A percentile compares a stretch with the other conserved stretches of the same genome.
Conservation (phyloP, 2,113 vertebrate genomes). For the Clarias batrachus region DNA sequence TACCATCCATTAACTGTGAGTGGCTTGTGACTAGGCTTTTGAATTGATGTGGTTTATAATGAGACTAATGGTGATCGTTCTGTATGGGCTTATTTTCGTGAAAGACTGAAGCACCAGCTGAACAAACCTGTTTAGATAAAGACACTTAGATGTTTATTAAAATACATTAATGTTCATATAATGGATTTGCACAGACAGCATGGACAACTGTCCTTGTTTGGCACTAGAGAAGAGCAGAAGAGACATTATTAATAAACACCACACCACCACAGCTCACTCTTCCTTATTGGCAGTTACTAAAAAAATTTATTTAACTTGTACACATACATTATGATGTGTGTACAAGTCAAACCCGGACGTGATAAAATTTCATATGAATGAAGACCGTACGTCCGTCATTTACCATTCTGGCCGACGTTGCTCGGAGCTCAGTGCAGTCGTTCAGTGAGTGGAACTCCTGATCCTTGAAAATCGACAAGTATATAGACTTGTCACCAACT, state of each 20-base stretch:
- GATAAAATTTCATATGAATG: too few species aligned
- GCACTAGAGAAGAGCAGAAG: constrained; percentile 1
- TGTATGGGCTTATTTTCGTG: background rate
- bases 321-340: too few species aligned
- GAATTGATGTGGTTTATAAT: background rate
- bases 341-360: too few species aligned
- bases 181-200: background rate
- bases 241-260: background rate
- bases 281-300: background rate
- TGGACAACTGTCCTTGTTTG: background rate
- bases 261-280: background rate
- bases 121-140: background rate
- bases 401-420: too few species aligned
- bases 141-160: background rate
- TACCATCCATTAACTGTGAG: background rate
- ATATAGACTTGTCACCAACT: too few species aligned
- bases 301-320: too few species aligned
- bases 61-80: background rate
- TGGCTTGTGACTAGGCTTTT: background rate
- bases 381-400: too few species aligned
- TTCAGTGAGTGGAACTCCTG: too few species aligned
- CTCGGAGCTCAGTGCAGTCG: too few species aligned
- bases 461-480: too few species aligned
- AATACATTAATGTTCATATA: background rate
- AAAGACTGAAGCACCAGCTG: background rate